Conservation (phyloP, 2,797 vertebrate genomes). For the Myotis planiceps region DNA sequence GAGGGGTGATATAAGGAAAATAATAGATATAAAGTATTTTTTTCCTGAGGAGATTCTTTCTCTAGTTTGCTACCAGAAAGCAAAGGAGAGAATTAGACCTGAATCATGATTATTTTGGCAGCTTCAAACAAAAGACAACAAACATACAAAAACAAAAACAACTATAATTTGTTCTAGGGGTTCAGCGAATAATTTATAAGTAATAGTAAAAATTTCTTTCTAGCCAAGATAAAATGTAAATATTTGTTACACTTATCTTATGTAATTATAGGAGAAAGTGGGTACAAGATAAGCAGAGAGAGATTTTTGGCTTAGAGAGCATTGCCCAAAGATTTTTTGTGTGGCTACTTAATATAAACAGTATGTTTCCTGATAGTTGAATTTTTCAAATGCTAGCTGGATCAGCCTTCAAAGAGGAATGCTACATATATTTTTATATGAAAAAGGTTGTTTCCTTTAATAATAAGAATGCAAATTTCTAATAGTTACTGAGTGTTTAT, state of each 20-base stretch:
- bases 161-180: background rate
- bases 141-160: background rate
- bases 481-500: background rate
- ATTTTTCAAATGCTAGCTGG: background rate
- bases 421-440: background rate
- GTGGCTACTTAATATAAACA: background rate
- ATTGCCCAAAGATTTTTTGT: background rate
- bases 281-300: background rate
- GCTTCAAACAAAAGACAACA: background rate
- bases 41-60: background rate
- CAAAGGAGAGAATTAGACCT: background rate
- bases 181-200: background rate
- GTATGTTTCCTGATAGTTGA: background rate
- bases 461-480: background rate
- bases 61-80: background rate
- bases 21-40: background rate
- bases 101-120: background rate
- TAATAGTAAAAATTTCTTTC: background rate
- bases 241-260: background rate
- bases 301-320: background rate
- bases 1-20: background rate
- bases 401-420: background rate
- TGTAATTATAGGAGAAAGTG: background rate
- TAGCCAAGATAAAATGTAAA: background rate
- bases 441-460: background rate